phyloP scores from a whole-genome alignment of 2,113 vertebrate genomes.

The Chlamydotis undulata region DNA sequence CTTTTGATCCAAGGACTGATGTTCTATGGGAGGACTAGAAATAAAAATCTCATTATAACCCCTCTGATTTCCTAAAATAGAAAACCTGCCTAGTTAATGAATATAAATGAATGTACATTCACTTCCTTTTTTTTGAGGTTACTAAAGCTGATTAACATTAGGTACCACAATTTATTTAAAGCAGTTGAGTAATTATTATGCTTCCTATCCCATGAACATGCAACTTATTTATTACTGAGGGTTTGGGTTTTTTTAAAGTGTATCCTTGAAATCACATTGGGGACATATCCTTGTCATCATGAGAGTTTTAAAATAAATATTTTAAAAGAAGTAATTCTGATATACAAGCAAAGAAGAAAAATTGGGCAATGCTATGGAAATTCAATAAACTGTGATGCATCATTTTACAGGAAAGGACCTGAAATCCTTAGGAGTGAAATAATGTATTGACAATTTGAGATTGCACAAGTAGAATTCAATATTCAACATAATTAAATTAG shows the following conservation, averaged over 20 bases:
- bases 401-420: neutral
- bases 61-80: conserved; percentile 51
- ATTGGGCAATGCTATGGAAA: conserved; percentile 5
- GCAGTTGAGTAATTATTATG: conserved; percentile 61
- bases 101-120: conserved; percentile 71
- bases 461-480: conserved; percentile 59
- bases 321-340: conserved; percentile 24
- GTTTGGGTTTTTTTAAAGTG: neutral
- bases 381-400: conserved; percentile 46
- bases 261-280: conserved; percentile 54
- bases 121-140: conserved; percentile 59
- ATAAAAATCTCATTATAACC: conserved; percentile 54
- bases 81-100: conserved; percentile 56
- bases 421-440: conserved; percentile 29
- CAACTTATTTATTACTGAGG: conserved; percentile 48
- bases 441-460: conserved; percentile 33
- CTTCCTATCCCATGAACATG: conserved; percentile 12
- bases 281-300: conserved; percentile 4
- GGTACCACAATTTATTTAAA: conserved; percentile 68
- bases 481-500: conserved; percentile 54
- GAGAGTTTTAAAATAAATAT: conserved; percentile 19
- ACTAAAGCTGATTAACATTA: conserved; percentile 63
- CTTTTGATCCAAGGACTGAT: conserved; percentile 32
- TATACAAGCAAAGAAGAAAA: conserved; percentile 21
- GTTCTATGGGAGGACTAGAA: conserved; percentile 1